A percentile compares a stretch with the other conserved stretches of the same genome.
Conservation (phyloP, 2,888 invertebrate genomes). For the Cancer borealis region DNA sequence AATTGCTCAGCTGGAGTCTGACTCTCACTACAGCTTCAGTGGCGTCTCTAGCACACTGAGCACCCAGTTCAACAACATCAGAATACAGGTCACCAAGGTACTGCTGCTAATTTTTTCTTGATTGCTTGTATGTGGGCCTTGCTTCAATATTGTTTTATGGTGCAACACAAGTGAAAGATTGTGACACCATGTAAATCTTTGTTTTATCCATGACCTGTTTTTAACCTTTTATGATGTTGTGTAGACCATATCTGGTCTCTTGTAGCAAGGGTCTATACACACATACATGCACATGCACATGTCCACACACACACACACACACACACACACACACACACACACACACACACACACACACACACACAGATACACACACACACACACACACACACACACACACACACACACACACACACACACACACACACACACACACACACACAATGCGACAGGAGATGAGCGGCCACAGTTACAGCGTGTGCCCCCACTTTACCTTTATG, state of each 20-base stretch:
- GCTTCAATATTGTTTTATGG: not conserved
- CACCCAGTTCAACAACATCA: slow-evolving; percentile 66
- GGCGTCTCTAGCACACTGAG: slow-evolving; percentile 49
- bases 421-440: no score
- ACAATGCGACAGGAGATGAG: no score
- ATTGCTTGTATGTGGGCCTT: slow-evolving; percentile 21
- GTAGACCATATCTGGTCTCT: not conserved
- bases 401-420: no score
- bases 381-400: no score
- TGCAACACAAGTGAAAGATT: not conserved
- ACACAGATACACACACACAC: no score
- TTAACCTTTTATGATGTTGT: not conserved
- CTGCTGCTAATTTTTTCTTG: not conserved
- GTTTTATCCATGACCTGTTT: not conserved
- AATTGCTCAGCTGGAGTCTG: slow-evolving; percentile 59
- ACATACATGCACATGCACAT: not conserved
- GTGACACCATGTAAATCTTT: not conserved
- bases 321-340: no score
- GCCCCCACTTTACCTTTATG: no score
- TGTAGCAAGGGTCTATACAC: not conserved
- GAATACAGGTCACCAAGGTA: slow-evolving; percentile 70
- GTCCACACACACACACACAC: no score
- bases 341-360: no score
- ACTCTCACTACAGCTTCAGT: slow-evolving; percentile 54
- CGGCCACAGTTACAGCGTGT: no score